These are phyloP conservation scores for Pagetopsis macropterus DNA, from an alignment of 2,797 vertebrate species.

Conservation along the genomic window DNA sequence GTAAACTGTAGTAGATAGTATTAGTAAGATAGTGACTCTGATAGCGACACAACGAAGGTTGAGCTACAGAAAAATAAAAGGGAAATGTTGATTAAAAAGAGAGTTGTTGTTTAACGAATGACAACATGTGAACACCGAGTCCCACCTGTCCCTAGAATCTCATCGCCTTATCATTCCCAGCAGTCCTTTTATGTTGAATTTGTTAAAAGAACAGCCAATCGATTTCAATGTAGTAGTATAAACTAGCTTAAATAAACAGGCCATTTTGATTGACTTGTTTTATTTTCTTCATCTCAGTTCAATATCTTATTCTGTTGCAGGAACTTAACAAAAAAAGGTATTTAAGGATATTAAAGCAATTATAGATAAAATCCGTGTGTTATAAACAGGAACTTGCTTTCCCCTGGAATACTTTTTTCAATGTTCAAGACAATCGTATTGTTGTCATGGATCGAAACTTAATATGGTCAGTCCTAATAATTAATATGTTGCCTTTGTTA, in stretches of 20 bases:
- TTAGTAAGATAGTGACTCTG: neutral
- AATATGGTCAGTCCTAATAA: neutral
- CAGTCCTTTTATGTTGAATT: slow-evolving; percentile 20
- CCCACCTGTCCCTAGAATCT: slow-evolving; percentile 10
- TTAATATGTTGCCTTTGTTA: neutral
- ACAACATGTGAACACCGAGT: slow-evolving; percentile 24
- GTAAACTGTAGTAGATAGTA: neutral
- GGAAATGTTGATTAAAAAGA: slow-evolving; percentile 14
- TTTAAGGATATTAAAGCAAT: neutral
- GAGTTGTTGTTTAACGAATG: slow-evolving; percentile 27
- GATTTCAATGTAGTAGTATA: neutral
- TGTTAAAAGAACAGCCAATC: neutral
- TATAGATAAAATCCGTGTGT: neutral
- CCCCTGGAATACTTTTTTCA: neutral
- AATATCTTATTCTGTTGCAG: neutral
- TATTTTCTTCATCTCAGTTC: neutral
- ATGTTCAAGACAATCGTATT: neutral
- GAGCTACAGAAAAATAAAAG: neutral
- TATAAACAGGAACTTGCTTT: neutral
- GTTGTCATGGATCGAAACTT: neutral
- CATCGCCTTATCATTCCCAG: neutral
- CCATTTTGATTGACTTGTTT: neutral
- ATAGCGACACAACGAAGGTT: neutral
- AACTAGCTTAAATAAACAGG: neutral
- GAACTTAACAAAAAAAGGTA: neutral